Percentiles rank a stretch among this genome's conserved stretches.
These are phyloP conservation scores for Dryobota labecula DNA, from an alignment of 2,888 invertebrate genomes.

Conservation along the genomic window DNA sequence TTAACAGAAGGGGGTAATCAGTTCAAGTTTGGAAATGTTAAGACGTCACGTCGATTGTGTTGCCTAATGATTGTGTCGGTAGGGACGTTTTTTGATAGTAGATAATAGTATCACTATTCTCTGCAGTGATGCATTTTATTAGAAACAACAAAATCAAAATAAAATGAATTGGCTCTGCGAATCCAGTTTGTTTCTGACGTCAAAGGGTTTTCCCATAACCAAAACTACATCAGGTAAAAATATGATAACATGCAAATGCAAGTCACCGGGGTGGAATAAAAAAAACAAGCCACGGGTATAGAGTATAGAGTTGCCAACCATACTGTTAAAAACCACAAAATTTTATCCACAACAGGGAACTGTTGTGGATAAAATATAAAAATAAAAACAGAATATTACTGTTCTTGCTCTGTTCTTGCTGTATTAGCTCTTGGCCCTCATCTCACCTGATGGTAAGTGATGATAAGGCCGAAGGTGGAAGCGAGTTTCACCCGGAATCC, in stretches of 20 bases:
- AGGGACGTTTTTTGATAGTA: background rate
- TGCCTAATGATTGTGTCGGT: slow-evolving; percentile 7
- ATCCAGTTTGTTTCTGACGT: slow-evolving; percentile 1
- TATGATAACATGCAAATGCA: background rate
- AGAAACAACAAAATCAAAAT: background rate
- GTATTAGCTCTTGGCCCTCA: too few relatives aligned
- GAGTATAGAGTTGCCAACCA: too few relatives aligned
- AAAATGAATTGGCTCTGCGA: background rate
- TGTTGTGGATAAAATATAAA: too few relatives aligned
- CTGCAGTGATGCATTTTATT: background rate
- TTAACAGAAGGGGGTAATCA: slow-evolving; percentile 36
- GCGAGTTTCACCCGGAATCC: too few relatives aligned
- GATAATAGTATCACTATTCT: background rate
- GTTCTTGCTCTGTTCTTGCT: too few relatives aligned
- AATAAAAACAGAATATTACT: too few relatives aligned
- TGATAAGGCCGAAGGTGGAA: too few relatives aligned
- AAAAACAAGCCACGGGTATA: too few relatives aligned
- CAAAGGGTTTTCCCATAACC: background rate
- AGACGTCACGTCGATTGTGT: background rate
- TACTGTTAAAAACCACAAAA: too few relatives aligned
- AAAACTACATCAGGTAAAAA: background rate
- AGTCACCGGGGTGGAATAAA: too few relatives aligned
- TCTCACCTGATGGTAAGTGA: too few relatives aligned
- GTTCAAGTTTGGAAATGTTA: slow-evolving; percentile 54
- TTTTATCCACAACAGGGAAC: too few relatives aligned